phyloP scores from a whole-genome alignment of 2,888 invertebrate species.

The Apocheima hispidaria region DNA sequence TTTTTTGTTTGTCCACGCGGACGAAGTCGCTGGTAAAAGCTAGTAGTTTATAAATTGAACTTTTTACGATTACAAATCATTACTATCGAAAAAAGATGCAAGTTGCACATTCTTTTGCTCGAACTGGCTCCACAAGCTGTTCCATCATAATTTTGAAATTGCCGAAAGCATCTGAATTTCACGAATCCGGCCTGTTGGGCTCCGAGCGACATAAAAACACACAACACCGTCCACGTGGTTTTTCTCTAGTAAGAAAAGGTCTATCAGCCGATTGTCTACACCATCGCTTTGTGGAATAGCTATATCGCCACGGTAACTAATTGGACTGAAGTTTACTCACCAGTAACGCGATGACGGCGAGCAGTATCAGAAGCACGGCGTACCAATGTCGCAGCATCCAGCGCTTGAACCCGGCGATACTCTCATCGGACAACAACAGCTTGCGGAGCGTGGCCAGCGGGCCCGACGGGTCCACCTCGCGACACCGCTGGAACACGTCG shows the following conservation, averaged over 20 bases:
- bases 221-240: no score
- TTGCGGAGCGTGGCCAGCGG: conserved; percentile 95
- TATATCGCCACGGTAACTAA: neutral
- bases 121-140: no score
- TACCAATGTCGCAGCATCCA: conserved; percentile 97
- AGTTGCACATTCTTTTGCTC: no score
- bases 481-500: conserved; percentile 91
- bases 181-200: no score
- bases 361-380: conserved; percentile 91
- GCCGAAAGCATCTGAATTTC: no score
- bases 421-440: conserved; percentile 94
- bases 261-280: neutral
- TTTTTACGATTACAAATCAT: neutral
- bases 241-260: no score
- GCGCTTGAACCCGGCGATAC: conserved; percentile 94
- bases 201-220: no score
- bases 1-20: no score
- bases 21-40: no score
- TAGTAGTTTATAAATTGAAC: no score
- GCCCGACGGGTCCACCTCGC: conserved; percentile 97
- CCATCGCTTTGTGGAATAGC: neutral
- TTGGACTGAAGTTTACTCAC: conserved; percentile 83
- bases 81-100: neutral
- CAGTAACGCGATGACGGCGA: conserved; percentile 91
- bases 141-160: no score